Percentiles rank a stretch among this genome's conserved stretches.
phyloP scores from a whole-genome alignment of 2,888 invertebrate genomes.

The Sinodicranocentrus sp. region DNA sequence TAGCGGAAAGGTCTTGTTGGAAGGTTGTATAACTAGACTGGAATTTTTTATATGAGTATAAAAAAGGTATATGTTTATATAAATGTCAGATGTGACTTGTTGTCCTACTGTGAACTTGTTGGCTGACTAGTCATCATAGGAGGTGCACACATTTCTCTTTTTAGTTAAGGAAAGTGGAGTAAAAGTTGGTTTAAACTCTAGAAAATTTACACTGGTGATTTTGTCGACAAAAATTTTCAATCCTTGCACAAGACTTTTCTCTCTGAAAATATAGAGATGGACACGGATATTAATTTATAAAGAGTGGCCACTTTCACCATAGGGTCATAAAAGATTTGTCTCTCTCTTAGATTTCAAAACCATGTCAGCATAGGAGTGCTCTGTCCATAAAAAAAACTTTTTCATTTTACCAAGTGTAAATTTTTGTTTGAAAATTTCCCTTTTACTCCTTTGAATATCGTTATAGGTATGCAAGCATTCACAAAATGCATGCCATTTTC shows the following conservation, averaged over 20 bases:
- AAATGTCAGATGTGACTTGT: no score
- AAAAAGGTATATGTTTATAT: not conserved
- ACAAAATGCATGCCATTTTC: not conserved
- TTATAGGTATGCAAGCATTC: not conserved
- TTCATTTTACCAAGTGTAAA: constrained; percentile 16
- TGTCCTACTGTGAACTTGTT: constrained; percentile 21
- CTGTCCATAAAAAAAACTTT: constrained; percentile 1
- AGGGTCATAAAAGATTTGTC: constrained; percentile 20
- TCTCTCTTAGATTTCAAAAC: constrained; percentile 3
- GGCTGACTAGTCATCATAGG: constrained; percentile 12
- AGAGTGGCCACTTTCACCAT: not conserved
- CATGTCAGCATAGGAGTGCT: not conserved
- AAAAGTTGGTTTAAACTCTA: constrained; percentile 6
- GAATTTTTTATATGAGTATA: not conserved
- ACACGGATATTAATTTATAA: constrained; percentile 21
- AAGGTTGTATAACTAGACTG: not conserved
- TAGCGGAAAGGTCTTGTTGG: not conserved
- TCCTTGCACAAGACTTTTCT: not conserved
- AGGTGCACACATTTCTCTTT: not conserved
- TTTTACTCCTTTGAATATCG: not conserved
- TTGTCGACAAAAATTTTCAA: constrained; percentile 3
- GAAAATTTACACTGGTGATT: constrained; percentile 9
- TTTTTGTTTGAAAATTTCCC: constrained; percentile 17
- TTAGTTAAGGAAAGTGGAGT: constrained; percentile 11
- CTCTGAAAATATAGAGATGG: not conserved